Evolutionary conservation across 2,888 invertebrate species (phyloP).

Genomic region (Apocheima hispidaria): DNA sequence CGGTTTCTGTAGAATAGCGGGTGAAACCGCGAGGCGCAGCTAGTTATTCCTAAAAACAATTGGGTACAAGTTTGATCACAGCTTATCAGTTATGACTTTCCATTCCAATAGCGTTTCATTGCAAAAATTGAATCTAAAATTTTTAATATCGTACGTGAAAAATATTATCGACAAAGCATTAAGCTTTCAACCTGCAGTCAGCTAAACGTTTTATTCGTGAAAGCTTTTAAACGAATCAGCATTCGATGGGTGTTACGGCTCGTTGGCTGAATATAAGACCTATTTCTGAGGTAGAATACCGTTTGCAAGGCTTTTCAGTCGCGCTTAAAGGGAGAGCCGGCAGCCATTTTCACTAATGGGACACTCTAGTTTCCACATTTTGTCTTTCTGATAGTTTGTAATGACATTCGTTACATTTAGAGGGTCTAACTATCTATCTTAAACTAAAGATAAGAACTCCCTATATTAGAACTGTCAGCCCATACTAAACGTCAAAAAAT

Average conservation of each 20-base stretch:
- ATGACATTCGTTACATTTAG: background rate
- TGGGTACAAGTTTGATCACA: background rate
- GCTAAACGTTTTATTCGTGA: slow-evolving; percentile 50
- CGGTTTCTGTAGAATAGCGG: too few relatives aligned
- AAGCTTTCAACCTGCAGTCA: slow-evolving; percentile 36
- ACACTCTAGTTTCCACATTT: background rate
- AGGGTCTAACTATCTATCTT: too few relatives aligned
- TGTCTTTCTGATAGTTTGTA: slow-evolving; percentile 2
- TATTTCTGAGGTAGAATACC: slow-evolving; percentile 52
- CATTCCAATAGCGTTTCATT: slow-evolving; percentile 4
- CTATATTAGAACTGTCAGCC: too few relatives aligned
- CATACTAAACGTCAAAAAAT: too few relatives aligned
- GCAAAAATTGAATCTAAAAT: slow-evolving; percentile 43
- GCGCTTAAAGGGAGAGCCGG: slow-evolving; percentile 12
- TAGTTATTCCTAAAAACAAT: background rate
- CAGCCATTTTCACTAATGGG: slow-evolving; percentile 1
- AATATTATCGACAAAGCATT: slow-evolving; percentile 38
- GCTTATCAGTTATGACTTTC: background rate
- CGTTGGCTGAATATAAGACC: slow-evolving; percentile 51
- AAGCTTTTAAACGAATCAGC: slow-evolving; percentile 60
- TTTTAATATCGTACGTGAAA: slow-evolving; percentile 34
- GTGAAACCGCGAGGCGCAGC: too few relatives aligned
- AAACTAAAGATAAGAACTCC: too few relatives aligned
- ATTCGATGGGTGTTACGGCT: slow-evolving; percentile 53
- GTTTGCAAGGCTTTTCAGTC: slow-evolving; percentile 34